Evolutionary conservation across 1,140 invertebrate genomes (phyloP).

Genomic region (Caenorhabditis brenneri): DNA sequence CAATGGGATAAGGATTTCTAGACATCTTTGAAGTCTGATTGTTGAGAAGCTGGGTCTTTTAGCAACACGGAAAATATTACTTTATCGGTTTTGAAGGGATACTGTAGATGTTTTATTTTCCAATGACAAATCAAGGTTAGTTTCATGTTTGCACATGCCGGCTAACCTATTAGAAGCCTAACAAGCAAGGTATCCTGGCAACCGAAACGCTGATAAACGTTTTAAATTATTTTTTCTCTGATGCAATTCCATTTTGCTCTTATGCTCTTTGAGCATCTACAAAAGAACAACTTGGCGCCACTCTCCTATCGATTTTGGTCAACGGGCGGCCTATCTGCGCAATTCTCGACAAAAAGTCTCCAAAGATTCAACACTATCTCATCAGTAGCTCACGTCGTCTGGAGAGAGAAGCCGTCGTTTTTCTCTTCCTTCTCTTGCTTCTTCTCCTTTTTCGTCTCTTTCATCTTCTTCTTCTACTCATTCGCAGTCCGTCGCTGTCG

Average conservation of each 20-base stretch:
- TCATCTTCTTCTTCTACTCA: slow-evolving; percentile 5
- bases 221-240: background rate
- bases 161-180: background rate
- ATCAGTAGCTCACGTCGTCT: slow-evolving; percentile 11
- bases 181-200: background rate
- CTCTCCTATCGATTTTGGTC: slow-evolving; percentile 1
- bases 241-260: background rate
- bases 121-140: too few relatives aligned
- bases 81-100: too few relatives aligned
- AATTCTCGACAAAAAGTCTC: slow-evolving; percentile 23
- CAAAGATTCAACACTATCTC: slow-evolving; percentile 29
- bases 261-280: slow-evolving; percentile 29
- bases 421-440: background rate
- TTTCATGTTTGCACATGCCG: too few relatives aligned
- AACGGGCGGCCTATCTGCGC: background rate
- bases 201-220: background rate
- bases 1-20: too few relatives aligned
- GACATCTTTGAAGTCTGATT: too few relatives aligned
- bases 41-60: too few relatives aligned
- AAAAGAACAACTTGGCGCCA: slow-evolving; percentile 29
- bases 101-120: too few relatives aligned
- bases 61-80: too few relatives aligned
- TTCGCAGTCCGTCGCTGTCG: slow-evolving; percentile 25
- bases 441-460: background rate
- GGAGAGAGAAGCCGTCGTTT: slow-evolving; percentile 13